Evolutionary conservation across 23 tunicate genomes (phyloP).

Genomic region (Halocynthia roretzi): DNA sequence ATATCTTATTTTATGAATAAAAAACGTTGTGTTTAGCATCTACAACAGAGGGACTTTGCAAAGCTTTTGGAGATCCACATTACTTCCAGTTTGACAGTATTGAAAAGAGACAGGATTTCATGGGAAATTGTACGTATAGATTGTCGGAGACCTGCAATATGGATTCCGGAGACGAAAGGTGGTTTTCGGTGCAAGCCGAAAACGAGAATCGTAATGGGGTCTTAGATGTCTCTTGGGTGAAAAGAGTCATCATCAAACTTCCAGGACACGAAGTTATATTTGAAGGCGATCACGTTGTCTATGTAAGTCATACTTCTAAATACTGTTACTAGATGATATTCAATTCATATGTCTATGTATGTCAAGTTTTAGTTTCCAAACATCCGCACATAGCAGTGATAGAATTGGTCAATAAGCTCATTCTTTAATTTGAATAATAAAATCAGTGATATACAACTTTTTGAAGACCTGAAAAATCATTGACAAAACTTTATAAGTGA

Average conservation of each 20-base stretch:
- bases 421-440: too few species aligned
- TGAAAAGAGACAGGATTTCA: slow-evolving; percentile 23
- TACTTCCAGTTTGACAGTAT: slow-evolving; percentile 28
- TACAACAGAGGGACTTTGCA: slow-evolving; percentile 28
- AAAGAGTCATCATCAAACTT: not conserved
- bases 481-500: too few species aligned
- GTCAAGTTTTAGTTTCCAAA: not conserved
- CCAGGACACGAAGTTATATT: slow-evolving; percentile 1
- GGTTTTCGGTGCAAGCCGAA: slow-evolving; percentile 2
- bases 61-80: slow-evolving; percentile 52
- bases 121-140: slow-evolving; percentile 49
- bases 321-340: not conserved
- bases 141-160: not conserved
- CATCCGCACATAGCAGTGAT: not conserved
- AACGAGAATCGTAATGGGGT: not conserved
- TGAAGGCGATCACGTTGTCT: not conserved
- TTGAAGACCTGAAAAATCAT: too few species aligned
- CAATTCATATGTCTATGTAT: not conserved
- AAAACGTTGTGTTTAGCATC: too few species aligned
- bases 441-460: too few species aligned
- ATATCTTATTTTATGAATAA: too few species aligned
- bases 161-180: not conserved
- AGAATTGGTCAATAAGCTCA: too few species aligned
- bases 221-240: not conserved
- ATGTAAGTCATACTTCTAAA: too few species aligned